These are phyloP conservation scores for Parus major DNA, from an alignment of 2,113 vertebrate genomes.

Conservation along the genomic window DNA sequence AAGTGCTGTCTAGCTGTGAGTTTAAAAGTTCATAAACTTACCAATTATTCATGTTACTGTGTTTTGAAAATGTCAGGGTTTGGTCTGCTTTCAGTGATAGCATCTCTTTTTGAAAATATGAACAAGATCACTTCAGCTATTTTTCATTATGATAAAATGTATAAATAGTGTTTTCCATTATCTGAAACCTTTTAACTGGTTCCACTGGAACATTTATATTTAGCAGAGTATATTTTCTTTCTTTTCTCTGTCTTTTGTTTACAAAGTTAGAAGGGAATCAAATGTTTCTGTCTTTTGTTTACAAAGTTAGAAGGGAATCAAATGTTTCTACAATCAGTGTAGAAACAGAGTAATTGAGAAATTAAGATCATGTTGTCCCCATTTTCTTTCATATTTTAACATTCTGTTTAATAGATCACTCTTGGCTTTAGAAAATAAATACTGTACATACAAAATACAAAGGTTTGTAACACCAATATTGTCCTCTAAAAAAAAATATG, in stretches of 20 bases:
- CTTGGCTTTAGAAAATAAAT: background rate
- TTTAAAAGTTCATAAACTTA: background rate
- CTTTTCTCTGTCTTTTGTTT: background rate
- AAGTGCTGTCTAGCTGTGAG: background rate
- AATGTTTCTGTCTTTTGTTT: background rate
- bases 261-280: background rate
- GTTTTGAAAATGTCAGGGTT: background rate
- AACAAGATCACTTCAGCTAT: background rate
- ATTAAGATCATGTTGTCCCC: background rate
- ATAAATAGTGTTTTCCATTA: background rate
- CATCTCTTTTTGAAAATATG: background rate
- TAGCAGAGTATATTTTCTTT: background rate
- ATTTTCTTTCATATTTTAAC: background rate
- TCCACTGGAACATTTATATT: background rate
- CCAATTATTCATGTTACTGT: accelerated
- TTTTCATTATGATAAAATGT: background rate
- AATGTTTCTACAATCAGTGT: background rate
- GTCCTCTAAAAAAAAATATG: background rate
- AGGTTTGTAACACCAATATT: background rate
- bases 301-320: background rate
- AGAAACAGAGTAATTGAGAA: background rate
- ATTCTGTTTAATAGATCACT: background rate
- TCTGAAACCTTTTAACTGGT: background rate
- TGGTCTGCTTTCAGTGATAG: background rate
- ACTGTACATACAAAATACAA: background rate